phyloP scores from a whole-genome alignment of 2,113 vertebrate species.

The human region GRCh38 chr7:115620001-115620500 shows the following conservation, averaged over 20 bases:
- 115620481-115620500: background rate
- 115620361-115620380: background rate
- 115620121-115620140: background rate
- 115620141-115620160: background rate
- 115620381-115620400: background rate
- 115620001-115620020: background rate
- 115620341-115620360: background rate
- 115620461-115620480: background rate
- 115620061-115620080: background rate
- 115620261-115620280: background rate
- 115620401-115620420: background rate
- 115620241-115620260: background rate
- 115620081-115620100: background rate
- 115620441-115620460: background rate
- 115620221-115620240: background rate
- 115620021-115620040: background rate
- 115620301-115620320: conserved; percentile 3
- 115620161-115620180: background rate
- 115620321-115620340: background rate
- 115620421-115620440: background rate
- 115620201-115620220: background rate
- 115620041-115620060: background rate
- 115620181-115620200: background rate
- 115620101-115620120: background rate
- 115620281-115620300: background rate